Conservation (phyloP, 2,113 vertebrate genomes). For the Microtus pennsylvanicus region DNA sequence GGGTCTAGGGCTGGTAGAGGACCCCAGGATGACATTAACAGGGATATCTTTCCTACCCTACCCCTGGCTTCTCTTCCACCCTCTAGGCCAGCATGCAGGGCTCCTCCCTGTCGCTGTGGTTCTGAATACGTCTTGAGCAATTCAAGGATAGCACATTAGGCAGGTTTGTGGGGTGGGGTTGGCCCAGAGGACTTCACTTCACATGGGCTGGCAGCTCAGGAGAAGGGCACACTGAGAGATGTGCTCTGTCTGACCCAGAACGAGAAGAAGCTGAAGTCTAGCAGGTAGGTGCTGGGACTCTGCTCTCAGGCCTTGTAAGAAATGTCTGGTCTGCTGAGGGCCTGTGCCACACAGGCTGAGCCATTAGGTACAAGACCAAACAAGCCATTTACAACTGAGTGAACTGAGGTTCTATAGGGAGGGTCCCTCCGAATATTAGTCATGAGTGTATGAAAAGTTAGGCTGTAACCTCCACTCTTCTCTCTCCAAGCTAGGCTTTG, state of each 20-base stretch:
- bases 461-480: neutral
- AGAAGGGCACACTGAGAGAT: neutral
- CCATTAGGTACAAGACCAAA: neutral
- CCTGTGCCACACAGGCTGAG: neutral
- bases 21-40: neutral
- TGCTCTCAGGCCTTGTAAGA: neutral
- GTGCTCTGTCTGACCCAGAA: neutral
- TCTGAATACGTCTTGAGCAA: neutral
- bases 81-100: neutral
- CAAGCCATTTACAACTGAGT: neutral
- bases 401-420: neutral
- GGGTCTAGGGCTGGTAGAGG: neutral
- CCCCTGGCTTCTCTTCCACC: neutral
- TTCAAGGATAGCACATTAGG: neutral
- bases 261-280: neutral
- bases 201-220: neutral
- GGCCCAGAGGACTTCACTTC: neutral
- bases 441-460: rapidly evolving
- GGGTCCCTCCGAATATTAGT: neutral
- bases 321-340: neutral
- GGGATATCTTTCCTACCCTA: neutral
- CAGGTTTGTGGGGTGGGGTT: neutral
- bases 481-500: neutral
- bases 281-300: neutral
- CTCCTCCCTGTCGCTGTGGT: neutral